Conservation (phyloP, 2,113 vertebrate genomes). For the Rhizomys pruinosus region DNA sequence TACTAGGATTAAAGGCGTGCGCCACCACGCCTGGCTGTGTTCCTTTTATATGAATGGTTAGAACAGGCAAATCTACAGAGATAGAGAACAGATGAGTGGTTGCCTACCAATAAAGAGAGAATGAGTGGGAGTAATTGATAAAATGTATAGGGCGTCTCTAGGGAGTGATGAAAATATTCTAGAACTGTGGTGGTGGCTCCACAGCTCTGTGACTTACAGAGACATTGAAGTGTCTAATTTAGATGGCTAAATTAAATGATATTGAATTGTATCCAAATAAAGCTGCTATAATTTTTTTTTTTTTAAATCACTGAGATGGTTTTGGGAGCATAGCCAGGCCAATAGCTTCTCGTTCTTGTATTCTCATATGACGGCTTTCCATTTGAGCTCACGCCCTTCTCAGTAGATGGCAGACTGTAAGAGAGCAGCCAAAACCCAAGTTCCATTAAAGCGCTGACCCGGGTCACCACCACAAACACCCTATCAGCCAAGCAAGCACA, state of each 20-base stretch:
- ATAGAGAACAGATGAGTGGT: neutral
- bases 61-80: neutral
- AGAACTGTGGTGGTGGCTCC: neutral
- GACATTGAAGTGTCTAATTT: neutral
- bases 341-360: neutral
- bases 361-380: neutral
- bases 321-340: neutral
- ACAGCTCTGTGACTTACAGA: neutral
- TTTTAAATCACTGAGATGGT: neutral
- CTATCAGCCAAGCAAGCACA: neutral
- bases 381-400: neutral
- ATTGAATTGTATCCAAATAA: slow-evolving; percentile 14
- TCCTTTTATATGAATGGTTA: neutral
- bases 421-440: neutral
- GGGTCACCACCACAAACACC: neutral
- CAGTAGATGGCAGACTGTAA: neutral
- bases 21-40: too few relatives aligned
- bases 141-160: neutral
- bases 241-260: neutral
- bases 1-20: too few relatives aligned
- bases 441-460: neutral
- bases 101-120: neutral
- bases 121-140: neutral
- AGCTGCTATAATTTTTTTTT: neutral
- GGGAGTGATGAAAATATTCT: neutral